A percentile compares a stretch with the other conserved stretches of the same genome.
phyloP scores from a whole-genome alignment of 2,888 invertebrate genomes.

The Hirtodrosophila confusa region DNA sequence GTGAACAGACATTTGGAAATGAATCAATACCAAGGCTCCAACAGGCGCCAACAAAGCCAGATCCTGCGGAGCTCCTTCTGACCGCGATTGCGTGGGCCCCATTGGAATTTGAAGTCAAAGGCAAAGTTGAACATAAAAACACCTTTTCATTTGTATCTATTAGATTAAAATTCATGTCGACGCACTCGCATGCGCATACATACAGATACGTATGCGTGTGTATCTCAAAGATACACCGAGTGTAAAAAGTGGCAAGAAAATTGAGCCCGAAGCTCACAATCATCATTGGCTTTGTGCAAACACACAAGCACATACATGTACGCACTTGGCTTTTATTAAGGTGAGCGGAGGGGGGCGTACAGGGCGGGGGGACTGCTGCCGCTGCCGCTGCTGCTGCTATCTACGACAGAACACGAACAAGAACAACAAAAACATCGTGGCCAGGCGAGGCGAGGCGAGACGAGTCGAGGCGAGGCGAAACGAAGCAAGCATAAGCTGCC shows the following conservation, averaged over 20 bases:
- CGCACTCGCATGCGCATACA: constrained; percentile 45
- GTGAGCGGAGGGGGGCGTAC: not conserved
- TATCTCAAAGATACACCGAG: constrained; percentile 34
- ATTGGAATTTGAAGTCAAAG: constrained; percentile 39
- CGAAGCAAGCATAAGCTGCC: constrained; percentile 57
- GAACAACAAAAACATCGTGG: constrained; percentile 47
- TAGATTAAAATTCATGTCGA: constrained; percentile 83
- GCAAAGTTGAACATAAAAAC: constrained; percentile 69
- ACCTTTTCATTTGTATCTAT: constrained; percentile 84
- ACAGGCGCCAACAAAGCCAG: constrained; percentile 12
- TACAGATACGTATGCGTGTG: constrained; percentile 17
- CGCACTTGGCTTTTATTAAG: constrained; percentile 4
- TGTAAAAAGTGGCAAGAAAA: constrained; percentile 61
- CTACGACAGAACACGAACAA: constrained; percentile 61
- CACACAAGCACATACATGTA: constrained; percentile 26
- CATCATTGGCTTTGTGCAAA: constrained; percentile 76
- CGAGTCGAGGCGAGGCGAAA: constrained; percentile 27
- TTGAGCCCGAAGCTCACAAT: constrained; percentile 64
- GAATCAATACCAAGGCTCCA: constrained; percentile 66
- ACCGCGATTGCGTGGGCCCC: constrained; percentile 37
- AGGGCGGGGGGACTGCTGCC: constrained; percentile 11
- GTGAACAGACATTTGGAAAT: constrained; percentile 39
- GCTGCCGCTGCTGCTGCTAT: constrained; percentile 48
- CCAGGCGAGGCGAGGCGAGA: constrained; percentile 10
- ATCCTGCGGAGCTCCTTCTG: constrained; percentile 17